Evolutionary conservation across 2,888 invertebrate species (phyloP).

Genomic region (Tenthredo scrophulariae): DNA sequence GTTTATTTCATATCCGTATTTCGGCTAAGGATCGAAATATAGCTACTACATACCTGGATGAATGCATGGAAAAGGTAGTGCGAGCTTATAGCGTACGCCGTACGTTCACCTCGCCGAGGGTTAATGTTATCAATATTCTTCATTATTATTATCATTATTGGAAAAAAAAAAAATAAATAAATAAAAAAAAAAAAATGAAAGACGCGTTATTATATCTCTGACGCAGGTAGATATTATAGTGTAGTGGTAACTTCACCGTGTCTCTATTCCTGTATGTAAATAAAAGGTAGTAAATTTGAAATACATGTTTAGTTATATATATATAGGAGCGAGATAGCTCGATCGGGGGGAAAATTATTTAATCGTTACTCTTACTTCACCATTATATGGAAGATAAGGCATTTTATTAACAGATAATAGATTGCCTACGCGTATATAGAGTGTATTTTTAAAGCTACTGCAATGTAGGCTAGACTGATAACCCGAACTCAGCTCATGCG

Average conservation of each 20-base stretch:
- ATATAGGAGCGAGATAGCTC: background rate
- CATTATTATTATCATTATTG: conserved; percentile 1
- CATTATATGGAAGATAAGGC: conserved; percentile 31
- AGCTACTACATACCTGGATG: no score
- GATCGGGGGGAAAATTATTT: conserved; percentile 3
- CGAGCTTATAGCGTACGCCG: background rate
- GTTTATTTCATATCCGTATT: background rate
- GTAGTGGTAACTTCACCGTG: background rate
- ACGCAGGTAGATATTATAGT: background rate
- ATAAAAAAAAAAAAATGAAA: background rate
- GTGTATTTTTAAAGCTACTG: conserved; percentile 8
- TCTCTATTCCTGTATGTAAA: background rate
- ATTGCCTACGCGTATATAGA: conserved; percentile 10
- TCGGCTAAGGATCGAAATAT: background rate
- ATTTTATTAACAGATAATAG: conserved; percentile 39
- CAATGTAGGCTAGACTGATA: conserved; percentile 52
- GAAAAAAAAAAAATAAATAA: background rate
- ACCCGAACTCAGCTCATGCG: conserved; percentile 23
- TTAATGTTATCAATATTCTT: conserved; percentile 14
- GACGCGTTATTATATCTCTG: background rate
- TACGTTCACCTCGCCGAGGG: conserved; percentile 10
- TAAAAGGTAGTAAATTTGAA: background rate
- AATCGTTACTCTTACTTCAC: conserved; percentile 38
- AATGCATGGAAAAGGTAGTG: background rate
- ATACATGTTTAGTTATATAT: background rate